A percentile compares a stretch with the other conserved stretches of the same genome.
Evolutionary conservation across 2,888 invertebrate genomes (phyloP).

Genomic region (Diogma glabrata): DNA sequence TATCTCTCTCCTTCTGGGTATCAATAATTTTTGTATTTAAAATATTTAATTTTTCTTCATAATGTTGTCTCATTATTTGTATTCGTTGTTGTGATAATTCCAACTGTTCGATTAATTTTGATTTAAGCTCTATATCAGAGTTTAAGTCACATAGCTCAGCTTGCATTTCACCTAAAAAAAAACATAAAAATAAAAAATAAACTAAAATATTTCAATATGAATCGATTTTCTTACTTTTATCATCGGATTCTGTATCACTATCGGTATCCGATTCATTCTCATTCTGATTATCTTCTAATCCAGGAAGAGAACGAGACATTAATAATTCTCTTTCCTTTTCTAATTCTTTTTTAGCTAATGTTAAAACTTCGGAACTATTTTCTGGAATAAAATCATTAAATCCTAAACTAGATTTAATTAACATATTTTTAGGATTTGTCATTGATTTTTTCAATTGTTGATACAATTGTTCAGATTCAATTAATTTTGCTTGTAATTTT

Average conservation of each 20-base stretch:
- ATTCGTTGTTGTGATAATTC: conserved; percentile 80
- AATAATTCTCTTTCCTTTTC: conserved; percentile 49
- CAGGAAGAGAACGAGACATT: conserved; percentile 33
- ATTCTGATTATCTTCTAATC: conserved; percentile 43
- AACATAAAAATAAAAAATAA: conserved; percentile 10
- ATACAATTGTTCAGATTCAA: conserved; percentile 75
- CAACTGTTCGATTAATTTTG: conserved; percentile 85
- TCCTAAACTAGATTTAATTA: conserved; percentile 16
- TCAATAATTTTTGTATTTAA: conserved; percentile 74
- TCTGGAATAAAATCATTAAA: conserved; percentile 18
- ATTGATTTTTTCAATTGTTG: conserved; percentile 51
- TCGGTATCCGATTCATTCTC: conserved; percentile 48
- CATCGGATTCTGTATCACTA: conserved; percentile 51
- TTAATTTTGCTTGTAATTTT: conserved; percentile 72
- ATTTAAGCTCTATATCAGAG: conserved; percentile 89
- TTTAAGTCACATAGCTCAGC: conserved; percentile 81
- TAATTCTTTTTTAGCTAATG: conserved; percentile 70
- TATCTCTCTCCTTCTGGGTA: conserved; percentile 85
- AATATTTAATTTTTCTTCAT: conserved; percentile 81
- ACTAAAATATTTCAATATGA: neutral
- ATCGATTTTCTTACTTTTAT: conserved; percentile 34
- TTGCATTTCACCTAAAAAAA: conserved; percentile 45
- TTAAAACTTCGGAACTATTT: conserved; percentile 43
- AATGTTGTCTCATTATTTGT: conserved; percentile 75
- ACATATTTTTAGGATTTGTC: conserved; percentile 17